These are phyloP conservation scores for Eulemur albifrons DNA, from an alignment of 2,797 vertebrate genomes.

Conservation along the genomic window DNA sequence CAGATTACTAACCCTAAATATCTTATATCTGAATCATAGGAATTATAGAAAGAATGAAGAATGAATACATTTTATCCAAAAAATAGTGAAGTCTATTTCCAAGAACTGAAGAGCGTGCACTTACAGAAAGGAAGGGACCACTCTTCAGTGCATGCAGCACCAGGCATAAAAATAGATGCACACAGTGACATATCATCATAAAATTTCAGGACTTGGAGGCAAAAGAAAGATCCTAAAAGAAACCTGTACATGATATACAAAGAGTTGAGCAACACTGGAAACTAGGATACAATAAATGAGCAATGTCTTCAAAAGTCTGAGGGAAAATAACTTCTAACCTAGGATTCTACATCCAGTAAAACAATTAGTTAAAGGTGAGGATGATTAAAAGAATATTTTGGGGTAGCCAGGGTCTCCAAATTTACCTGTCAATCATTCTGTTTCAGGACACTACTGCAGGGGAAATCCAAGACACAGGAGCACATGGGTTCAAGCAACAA, in stretches of 20 bases:
- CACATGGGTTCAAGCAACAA: background rate
- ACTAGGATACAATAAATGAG: background rate
- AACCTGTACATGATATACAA: background rate
- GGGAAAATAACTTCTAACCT: background rate
- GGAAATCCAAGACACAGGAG: background rate
- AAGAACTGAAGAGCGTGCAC: background rate
- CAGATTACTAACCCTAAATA: background rate
- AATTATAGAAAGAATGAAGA: background rate
- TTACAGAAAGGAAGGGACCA: background rate
- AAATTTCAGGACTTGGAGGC: background rate
- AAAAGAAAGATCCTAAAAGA: background rate
- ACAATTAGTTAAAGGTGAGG: background rate
- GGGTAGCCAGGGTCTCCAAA: background rate
- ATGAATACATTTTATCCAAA: background rate
- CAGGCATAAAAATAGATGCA: background rate
- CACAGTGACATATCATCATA: background rate
- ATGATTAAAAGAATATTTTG: background rate
- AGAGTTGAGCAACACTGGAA: background rate
- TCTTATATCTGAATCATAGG: background rate
- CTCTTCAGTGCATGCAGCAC: fast-evolving
- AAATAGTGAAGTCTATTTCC: background rate
- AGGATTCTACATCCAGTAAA: background rate
- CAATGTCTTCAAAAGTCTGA: background rate
- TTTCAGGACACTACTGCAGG: background rate
- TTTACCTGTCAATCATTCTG: background rate